A percentile compares a stretch with the other conserved stretches of the same genome.
Evolutionary conservation across 2,797 vertebrate species (phyloP).

Genomic region (Sciurus carolinensis): DNA sequence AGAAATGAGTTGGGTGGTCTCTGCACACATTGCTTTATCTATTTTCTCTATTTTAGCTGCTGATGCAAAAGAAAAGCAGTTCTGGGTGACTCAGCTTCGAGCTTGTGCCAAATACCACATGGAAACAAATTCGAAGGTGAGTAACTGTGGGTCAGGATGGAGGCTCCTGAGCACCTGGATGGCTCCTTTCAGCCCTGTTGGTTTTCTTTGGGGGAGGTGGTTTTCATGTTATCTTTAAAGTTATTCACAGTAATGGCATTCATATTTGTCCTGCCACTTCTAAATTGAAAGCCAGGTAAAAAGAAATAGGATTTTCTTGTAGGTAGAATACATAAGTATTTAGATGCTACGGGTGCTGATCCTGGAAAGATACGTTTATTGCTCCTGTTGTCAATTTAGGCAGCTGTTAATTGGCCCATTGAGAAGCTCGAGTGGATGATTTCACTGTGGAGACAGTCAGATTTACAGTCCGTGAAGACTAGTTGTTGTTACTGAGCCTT

Average conservation of each 20-base stretch:
- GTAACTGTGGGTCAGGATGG: conserved; percentile 44
- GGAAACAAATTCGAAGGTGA: conserved; percentile 95
- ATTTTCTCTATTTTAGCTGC: conserved; percentile 91
- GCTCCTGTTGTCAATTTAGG: not conserved
- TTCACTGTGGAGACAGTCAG: not conserved
- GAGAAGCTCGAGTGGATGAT: not conserved
- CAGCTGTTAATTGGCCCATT: not conserved
- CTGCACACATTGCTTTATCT: conserved; percentile 75
- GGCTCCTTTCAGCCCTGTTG: not conserved
- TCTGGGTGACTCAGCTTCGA: conserved; percentile 97
- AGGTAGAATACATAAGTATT: not conserved
- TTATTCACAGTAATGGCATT: not conserved
- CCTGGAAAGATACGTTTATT: not conserved
- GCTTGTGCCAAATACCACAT: conserved; percentile 96
- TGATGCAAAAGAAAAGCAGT: conserved; percentile 96
- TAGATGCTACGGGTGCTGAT: not conserved
- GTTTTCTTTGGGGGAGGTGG: not conserved
- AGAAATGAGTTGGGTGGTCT: not conserved
- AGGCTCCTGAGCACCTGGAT: not conserved
- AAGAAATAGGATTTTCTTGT: not conserved
- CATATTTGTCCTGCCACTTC: not conserved
- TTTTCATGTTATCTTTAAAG: not conserved
- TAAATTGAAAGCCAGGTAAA: not conserved
- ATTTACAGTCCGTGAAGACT: not conserved
- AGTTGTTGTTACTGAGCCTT: not conserved